Base-by-base conservation (phyloP, 1,140 invertebrate species). In the Halyomorpha halys region DNA sequence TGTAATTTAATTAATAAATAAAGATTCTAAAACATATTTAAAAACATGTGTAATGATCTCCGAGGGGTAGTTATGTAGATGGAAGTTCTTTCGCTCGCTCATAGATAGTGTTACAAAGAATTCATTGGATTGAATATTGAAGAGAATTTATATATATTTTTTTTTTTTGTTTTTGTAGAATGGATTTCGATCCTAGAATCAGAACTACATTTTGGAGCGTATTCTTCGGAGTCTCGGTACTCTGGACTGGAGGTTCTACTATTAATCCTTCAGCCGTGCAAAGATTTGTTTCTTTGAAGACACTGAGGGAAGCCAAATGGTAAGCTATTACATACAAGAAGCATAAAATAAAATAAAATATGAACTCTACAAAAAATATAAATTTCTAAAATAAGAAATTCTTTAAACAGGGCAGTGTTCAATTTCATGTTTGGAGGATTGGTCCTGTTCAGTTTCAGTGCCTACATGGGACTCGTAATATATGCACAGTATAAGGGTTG, bases 361-460 rank as follows among this genome's bases (percentile, higher is more conserved):
- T 9, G 15, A n/a, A n/a, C n/a, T n/a, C n/a, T 23, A 27, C 4
- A 56, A n/a, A 56, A 23, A 9, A 14, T 27, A 23, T 3, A 56
- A 13, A 3, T 27, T 18, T 30, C 18, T 11, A 49, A n/a, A 61
- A 15, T n/a, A n/a, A n/a, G n/a, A 13, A 21, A 13, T 9, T 44
- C 6, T 63, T 30, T 59, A 61, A 30, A 27, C 74, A 85, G 82
- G 62, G 81, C 84, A 1, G 73, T 87, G 61, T 75, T 73, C 16
- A 78, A 86, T 67, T 86, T 87, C 72, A 84, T 81, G n/a, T 66
- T 83, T 59, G 84, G 84, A 9, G 79, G 83, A 1, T 79, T 82
- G 39, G 66, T 80, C 19, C 85, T 87, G 60, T 79, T 86, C 51
- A 3, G 18, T 16, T 13, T 69, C 0, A 66, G 63, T 27, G n/a